Base-by-base conservation (phyloP, 2,888 invertebrate species). In the Thereva unica region DNA sequence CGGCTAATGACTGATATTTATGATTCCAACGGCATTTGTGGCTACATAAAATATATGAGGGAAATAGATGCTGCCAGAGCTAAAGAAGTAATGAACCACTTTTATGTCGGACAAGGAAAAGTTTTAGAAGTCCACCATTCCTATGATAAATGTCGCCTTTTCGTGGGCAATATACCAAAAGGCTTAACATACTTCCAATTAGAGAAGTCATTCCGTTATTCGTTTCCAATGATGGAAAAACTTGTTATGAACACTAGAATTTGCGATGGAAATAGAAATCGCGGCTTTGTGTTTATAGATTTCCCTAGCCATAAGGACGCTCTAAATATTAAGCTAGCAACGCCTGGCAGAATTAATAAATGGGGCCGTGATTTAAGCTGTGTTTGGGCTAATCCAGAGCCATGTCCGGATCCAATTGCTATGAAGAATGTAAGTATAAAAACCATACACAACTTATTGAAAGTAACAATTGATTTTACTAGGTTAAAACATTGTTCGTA, bases 301-400 rank as follows among this genome's bases (percentile, higher is more conserved):
- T 77, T 77, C 63, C 70, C 72, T 0, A 72, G 72, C 0, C 77
- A 77, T 56, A 68, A 73, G 49, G 72, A 74, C 9, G 77, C 77
- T 0, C 57, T 77, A 9, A 71, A 73, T 10, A 76, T 76, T 0
- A 77, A 76, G 41, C 70, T 65, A 61, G 72, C 73, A 5, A 73
- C 73, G 0, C 75, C 76, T 0, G 77, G 77, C 0, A 53, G 74
- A 1, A 69, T 76, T 1, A 71, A 72, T 1, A 69, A 76, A 67
- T 77, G 76, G 76, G 75, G 72, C 5, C 72, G 73, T 4, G 75
- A 76, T 40, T 68, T 77, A n/a, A 76, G 75, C 67, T 73, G 77
- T 5, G 75, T 75, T 1, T 77, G 77, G 77, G 77, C 77, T 3
- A 74, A 74, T 66, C 73, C 74, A 0, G 76, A 72, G 41, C 70